phyloP scores from a whole-genome alignment of 2,113 vertebrate genomes.

The Acrocephalus kingi region DNA sequence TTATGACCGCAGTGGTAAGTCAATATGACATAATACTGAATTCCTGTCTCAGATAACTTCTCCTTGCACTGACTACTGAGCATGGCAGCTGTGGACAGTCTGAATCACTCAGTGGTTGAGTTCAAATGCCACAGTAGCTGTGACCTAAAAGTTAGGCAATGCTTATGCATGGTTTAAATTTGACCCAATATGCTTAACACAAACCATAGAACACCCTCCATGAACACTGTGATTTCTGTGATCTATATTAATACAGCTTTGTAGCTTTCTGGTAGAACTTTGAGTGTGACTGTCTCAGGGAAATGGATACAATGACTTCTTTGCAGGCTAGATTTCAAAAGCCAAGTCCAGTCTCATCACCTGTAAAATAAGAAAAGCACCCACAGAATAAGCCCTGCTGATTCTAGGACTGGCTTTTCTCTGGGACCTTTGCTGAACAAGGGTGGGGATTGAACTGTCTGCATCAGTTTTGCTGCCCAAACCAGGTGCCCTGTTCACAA shows the following conservation, averaged over 20 bases:
- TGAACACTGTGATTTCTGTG: not conserved
- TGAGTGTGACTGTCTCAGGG: not conserved
- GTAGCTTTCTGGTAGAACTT: not conserved
- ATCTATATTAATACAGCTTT: not conserved
- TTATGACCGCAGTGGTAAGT: not conserved
- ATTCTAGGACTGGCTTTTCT: not conserved
- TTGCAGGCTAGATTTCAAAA: not conserved
- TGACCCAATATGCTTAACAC: not conserved
- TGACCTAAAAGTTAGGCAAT: not conserved
- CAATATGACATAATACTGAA: not conserved
- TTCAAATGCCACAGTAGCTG: not conserved
- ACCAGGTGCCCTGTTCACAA: fast-evolving
- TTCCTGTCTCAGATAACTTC: not conserved
- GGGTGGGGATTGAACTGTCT: not conserved
- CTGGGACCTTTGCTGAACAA: not conserved
- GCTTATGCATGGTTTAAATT: not conserved
- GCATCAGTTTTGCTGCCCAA: not conserved
- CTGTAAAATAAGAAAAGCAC: not conserved
- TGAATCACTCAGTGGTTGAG: not conserved
- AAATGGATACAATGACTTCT: not conserved
- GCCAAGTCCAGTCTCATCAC: not conserved
- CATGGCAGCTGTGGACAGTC: not conserved
- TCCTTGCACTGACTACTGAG: not conserved
- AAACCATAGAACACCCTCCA: fast-evolving
- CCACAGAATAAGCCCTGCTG: not conserved